Evolutionary conservation across 92 coral and sea anemone genomes (phyloP), one percentile per base, ranked within the genome.

Genomic region (Phymanthus crucifer): DNA sequence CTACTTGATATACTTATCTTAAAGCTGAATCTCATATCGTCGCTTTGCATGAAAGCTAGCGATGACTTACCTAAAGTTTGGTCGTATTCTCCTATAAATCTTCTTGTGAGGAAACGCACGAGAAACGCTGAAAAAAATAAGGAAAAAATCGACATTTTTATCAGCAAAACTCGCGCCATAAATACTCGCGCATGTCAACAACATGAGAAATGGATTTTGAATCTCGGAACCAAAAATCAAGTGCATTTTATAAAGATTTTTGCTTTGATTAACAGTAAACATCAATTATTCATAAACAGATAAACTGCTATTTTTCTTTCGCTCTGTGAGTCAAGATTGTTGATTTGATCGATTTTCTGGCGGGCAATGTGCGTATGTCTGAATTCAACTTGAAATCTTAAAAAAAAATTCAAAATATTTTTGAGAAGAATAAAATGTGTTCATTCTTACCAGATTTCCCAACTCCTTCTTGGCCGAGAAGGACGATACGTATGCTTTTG

Each of bases 61-160:
- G 64, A 6, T 10, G 14, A 54, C 98, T 90, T 71, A 93, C 98
- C 98, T 18, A 83, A 74, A 31, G 80, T 92, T 66, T 85, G 84
- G 73, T 93, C 98, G 69, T 95, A 95, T 66, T 95, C 98, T 18
- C 98, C 94, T 43, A 95, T 95, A 65, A 93, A 95, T 50, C 98
- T 84, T 74, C 94, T 78, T 6, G 98, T 95, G 40, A 95, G 85
- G 73, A 95, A 92, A 27, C 98, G 86, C 68, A 95, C 97, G 10
- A 97, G 92, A 46, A 95, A 81, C 66, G 98, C 98, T 95, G 90
- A 67, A 67, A 21, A 11, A 31, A 13, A 11, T n/a, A n/a, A n/a
- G n/a, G n/a, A n/a, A n/a, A n/a, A n/a, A n/a, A n/a, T n/a, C n/a
- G n/a, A n/a, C n/a, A n/a, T 40, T 38, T 40, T 10, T 43, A 73